phyloP scores from a whole-genome alignment of 1,140 invertebrate genomes.

The Andricus grossulariae region DNA sequence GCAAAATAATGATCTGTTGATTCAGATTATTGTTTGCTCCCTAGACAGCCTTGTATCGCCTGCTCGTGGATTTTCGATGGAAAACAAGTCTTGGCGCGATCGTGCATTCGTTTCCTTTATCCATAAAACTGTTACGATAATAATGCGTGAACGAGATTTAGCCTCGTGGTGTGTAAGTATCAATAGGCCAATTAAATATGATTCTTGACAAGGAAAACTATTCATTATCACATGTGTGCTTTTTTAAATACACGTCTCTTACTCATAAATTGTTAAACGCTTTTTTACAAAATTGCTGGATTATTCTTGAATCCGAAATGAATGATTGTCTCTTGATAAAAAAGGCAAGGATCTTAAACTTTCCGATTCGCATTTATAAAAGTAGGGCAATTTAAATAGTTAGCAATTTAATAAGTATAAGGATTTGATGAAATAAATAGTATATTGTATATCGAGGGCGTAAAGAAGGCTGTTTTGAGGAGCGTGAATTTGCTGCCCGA shows the following conservation, averaged over 20 bases:
- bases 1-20: background rate
- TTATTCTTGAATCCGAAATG: too few species aligned
- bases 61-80: constrained; percentile 18
- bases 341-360: too few species aligned
- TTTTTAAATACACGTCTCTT: background rate
- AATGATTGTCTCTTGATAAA: too few species aligned
- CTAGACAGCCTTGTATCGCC: constrained; percentile 13
- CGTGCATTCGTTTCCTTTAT: background rate
- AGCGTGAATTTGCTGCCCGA: too few species aligned
- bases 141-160: constrained; percentile 15
- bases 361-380: too few species aligned
- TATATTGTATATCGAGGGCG: too few species aligned
- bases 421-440: too few species aligned
- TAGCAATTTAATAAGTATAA: too few species aligned
- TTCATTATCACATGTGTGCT: constrained; percentile 17
- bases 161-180: constrained; percentile 12
- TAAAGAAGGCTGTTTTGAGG: too few species aligned
- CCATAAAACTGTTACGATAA: constrained; percentile 16
- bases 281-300: background rate
- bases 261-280: background rate
- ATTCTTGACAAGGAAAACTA: constrained; percentile 10
- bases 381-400: too few species aligned
- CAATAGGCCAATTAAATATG: constrained; percentile 21
- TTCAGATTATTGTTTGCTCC: background rate
- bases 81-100: constrained; percentile 15